phyloP scores from a whole-genome alignment of 2,113 vertebrate species.

The Gymnocephalus cernua region DNA sequence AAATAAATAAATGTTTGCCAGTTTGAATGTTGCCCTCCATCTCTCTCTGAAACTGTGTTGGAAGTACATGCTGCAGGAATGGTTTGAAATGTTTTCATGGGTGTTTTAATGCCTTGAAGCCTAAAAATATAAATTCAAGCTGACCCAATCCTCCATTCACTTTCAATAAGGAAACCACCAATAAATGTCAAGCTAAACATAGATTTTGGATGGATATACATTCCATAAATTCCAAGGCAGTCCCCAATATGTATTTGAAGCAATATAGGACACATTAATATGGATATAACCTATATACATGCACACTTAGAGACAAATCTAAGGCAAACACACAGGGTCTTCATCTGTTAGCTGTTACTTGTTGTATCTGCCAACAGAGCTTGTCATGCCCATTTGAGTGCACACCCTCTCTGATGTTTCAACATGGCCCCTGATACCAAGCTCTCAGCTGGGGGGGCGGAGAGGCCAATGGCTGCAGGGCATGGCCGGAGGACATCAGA shows the following conservation, averaged over 20 bases:
- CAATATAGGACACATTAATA: conserved; percentile 5
- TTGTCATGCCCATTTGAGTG: conserved; percentile 40
- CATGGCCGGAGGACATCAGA: conserved; percentile 37
- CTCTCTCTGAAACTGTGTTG: neutral
- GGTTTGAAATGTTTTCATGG: neutral
- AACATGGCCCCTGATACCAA: conserved; percentile 44
- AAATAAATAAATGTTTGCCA: neutral
- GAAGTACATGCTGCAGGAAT: neutral
- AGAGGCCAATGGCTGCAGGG: conserved; percentile 34
- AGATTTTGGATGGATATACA: neutral
- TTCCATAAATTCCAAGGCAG: neutral
- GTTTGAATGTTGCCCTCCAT: neutral
- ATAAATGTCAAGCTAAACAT: neutral
- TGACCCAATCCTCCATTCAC: neutral
- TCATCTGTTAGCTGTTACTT: conserved; percentile 56
- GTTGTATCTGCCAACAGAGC: conserved; percentile 49
- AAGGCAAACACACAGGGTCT: conserved; percentile 38
- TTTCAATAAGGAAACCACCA: neutral
- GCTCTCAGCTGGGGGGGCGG: conserved; percentile 19
- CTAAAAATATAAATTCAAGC: conserved; percentile 9
- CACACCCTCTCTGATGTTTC: conserved; percentile 63
- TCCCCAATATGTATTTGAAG: neutral
- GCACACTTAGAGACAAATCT: neutral
- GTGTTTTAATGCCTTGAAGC: neutral
- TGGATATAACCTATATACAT: conserved; percentile 2